phyloP scores from a whole-genome alignment of 2,797 vertebrate species.

The Loriculus beryllinus region DNA sequence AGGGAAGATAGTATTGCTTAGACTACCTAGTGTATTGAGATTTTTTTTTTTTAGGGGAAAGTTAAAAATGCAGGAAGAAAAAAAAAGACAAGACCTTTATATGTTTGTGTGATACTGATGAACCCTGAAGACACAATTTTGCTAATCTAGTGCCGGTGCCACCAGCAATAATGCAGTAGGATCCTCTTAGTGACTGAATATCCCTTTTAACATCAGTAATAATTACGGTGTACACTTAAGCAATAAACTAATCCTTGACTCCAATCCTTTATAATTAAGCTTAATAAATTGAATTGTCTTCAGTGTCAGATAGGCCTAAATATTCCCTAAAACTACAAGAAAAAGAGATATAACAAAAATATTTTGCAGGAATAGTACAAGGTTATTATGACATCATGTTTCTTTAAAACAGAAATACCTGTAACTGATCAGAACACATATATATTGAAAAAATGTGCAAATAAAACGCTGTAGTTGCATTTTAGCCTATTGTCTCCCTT shows the following conservation, averaged over 20 bases:
- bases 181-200: constrained; percentile 13
- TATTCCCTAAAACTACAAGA: constrained; percentile 21
- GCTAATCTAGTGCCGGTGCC: neutral
- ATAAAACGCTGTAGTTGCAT: neutral
- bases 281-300: constrained; percentile 40
- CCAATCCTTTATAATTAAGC: constrained; percentile 47
- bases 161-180: neutral
- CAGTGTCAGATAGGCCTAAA: constrained; percentile 5
- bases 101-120: neutral
- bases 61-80: neutral
- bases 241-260: constrained; percentile 41
- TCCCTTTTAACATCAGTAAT: constrained; percentile 38
- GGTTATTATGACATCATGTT: neutral
- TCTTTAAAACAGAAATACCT: neutral
- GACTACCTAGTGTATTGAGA: neutral
- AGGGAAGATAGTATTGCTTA: neutral
- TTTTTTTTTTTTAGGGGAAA: neutral
- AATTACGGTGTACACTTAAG: constrained; percentile 31
- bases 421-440: neutral
- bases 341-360: neutral
- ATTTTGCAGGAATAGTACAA: neutral
- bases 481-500: neutral
- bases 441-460: neutral
- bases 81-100: neutral
- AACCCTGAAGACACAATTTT: neutral